Percentiles rank a stretch among this genome's conserved stretches.
Conservation (phyloP, 2,113 vertebrate genomes). For the Mesoclemmys tuberculata region DNA sequence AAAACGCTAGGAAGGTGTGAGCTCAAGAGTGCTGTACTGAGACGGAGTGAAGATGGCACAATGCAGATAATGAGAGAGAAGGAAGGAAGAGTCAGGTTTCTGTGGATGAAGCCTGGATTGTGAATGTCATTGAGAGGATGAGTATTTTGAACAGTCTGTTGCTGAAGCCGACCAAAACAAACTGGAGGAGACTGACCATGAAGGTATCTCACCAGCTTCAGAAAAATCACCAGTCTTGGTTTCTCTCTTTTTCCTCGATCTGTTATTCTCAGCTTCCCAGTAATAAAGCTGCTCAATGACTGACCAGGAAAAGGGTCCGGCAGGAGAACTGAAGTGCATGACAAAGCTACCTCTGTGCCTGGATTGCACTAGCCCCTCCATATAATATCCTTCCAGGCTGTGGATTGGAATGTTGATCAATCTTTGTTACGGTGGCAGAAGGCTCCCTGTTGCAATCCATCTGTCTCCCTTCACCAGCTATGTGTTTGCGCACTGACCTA, state of each 20-base stretch:
- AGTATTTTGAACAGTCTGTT: background rate
- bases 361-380: background rate
- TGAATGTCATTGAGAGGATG: background rate
- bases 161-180: background rate
- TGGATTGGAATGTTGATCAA: background rate
- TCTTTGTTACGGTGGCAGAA: rapidly evolving
- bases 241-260: background rate
- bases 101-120: background rate
- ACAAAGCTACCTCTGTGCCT: background rate
- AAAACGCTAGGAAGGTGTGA: background rate
- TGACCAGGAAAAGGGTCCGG: background rate
- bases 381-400: background rate
- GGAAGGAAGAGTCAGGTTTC: background rate
- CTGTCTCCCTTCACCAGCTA: background rate
- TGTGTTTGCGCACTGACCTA: background rate
- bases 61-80: background rate
- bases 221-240: background rate
- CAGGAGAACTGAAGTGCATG: rapidly evolving
- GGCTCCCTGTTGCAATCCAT: background rate
- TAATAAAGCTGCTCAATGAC: background rate
- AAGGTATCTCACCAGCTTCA: background rate
- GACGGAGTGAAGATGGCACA: background rate
- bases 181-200: background rate
- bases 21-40: background rate
- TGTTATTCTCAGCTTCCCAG: background rate